Percentiles rank a stretch among this genome's conserved stretches.
Evolutionary conservation across 2,113 vertebrate species (phyloP).

Genomic region (Microtus montanus): DNA sequence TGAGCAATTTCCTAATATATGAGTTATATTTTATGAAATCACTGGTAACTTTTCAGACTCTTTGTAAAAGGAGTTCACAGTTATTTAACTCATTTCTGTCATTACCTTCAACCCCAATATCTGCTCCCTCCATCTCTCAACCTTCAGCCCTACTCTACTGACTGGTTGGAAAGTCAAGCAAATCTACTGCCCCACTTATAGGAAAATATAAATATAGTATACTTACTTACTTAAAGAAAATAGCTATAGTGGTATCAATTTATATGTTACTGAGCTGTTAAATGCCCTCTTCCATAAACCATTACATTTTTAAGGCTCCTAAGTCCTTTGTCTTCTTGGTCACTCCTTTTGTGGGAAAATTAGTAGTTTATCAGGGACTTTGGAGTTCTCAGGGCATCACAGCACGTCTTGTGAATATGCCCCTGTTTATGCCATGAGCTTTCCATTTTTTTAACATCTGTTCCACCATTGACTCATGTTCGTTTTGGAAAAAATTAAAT

Average conservation of each 20-base stretch:
- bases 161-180: neutral
- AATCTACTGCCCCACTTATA: neutral
- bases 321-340: neutral
- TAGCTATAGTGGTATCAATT: neutral
- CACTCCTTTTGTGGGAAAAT: neutral
- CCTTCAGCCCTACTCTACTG: neutral
- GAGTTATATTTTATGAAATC: neutral
- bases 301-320: neutral
- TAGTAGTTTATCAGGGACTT: neutral
- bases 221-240: neutral
- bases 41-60: neutral
- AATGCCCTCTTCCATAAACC: neutral
- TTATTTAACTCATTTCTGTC: neutral
- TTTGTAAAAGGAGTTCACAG: neutral
- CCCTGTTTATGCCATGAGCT: neutral
- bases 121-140: neutral
- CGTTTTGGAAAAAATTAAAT: slow-evolving; percentile 30
- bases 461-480: slow-evolving; percentile 41
- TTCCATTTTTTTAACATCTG: slow-evolving; percentile 26
- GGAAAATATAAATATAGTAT: neutral
- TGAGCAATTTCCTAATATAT: neutral
- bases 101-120: neutral
- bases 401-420: slow-evolving; percentile 23
- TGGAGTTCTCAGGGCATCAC: neutral
- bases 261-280: neutral